Evolutionary conservation across 2,113 vertebrate species (phyloP).

Genomic region (Sphaerodactylus townsendi): DNA sequence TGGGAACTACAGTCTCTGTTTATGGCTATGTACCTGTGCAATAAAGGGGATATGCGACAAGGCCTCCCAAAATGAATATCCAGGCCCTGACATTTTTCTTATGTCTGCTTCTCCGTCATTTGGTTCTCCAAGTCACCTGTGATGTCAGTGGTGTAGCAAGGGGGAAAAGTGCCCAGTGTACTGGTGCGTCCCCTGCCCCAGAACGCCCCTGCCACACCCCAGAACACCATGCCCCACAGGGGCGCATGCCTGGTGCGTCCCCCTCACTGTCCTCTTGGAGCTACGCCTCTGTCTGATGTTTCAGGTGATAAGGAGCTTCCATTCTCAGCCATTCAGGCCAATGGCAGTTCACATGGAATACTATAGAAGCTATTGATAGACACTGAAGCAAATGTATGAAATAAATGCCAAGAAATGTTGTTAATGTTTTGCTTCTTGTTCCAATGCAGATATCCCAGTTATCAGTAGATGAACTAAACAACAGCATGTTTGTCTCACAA

Average conservation of each 20-base stretch:
- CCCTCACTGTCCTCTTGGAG: too few species aligned
- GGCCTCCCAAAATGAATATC: background rate
- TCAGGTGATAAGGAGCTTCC: background rate
- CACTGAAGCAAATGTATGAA: slow-evolving; percentile 37
- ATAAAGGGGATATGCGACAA: background rate
- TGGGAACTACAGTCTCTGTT: too few species aligned
- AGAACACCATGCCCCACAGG: too few species aligned
- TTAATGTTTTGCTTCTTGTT: slow-evolving; percentile 69
- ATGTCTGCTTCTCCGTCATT: background rate
- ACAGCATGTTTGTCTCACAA: slow-evolving; percentile 85
- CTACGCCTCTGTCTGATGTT: too few species aligned
- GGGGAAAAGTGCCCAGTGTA: too few species aligned
- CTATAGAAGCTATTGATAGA: background rate
- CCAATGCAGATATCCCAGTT: slow-evolving; percentile 81
- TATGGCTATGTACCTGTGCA: background rate
- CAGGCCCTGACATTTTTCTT: background rate
- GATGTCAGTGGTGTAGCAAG: too few species aligned
- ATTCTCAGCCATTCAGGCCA: background rate
- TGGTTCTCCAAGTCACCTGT: background rate
- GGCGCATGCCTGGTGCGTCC: too few species aligned
- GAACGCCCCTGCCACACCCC: too few species aligned
- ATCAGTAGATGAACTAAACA: slow-evolving; percentile 85
- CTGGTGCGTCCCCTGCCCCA: too few species aligned
- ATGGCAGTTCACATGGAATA: background rate
- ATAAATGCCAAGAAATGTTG: slow-evolving; percentile 50